Base-by-base conservation (phyloP, 2,113 vertebrate genomes). In the Hirundichthys speculiger region DNA sequence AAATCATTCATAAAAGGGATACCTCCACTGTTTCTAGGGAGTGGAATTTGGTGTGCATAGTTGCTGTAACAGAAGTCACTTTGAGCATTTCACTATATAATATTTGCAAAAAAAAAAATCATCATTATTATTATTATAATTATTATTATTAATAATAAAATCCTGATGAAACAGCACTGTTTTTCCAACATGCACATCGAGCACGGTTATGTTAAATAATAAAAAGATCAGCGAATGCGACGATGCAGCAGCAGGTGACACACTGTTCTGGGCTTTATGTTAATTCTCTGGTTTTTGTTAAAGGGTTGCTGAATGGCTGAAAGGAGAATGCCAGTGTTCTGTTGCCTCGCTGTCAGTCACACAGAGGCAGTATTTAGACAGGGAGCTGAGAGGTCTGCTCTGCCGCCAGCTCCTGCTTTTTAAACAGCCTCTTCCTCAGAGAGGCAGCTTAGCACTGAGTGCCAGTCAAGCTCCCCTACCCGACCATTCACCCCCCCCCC, bases 311-410 rank as follows among this genome's bases (percentile, higher is more conserved):
- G 84, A 84, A 77, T 79, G 66, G 76, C 76, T 89, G 73, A 79
- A 77, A 87, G 75, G 67, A 81, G 77, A 79, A 81, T 77, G 77
- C 83, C 78, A 79, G 78, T 53, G 62, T 80, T 80, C 66, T 84
- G 82, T 80, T 87, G 84, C 75, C 64, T 74, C 25, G 75, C 89
- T 90, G 90, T 89, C 90, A 90, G 64, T 90, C 89, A 88, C 84
- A 71, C 74, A 69, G 74, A 83, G 80, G 79, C 80, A 83, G 84
- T 82, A 88, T 89, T 90, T 87, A 86, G 90, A 90, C 88, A 91
- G 88, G 69, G 77, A 89, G 81, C 84, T 85, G 86, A 90, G 89
- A 85, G 83, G 69, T 86, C 83, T 67, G 76, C 80, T 75, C 67
- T 16, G 58, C 87, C 86, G 87, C 86, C 84, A 87, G 80, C 77